These are phyloP conservation scores for Schrankia costaestrigalis DNA, from an alignment of 2,888 invertebrate species.

Conservation along the genomic window DNA sequence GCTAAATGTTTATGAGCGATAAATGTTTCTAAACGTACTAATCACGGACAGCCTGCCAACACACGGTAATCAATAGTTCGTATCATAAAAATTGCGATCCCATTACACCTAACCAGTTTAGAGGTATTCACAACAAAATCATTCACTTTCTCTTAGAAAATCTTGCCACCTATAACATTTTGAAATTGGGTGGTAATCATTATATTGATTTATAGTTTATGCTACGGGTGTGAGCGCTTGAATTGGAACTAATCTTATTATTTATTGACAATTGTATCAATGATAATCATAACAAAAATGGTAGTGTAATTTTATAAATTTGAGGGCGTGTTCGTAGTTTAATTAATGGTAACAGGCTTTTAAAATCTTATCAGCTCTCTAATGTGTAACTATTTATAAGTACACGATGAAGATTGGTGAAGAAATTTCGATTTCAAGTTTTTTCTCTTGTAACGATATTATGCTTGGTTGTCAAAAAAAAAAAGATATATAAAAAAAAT, in stretches of 20 bases:
- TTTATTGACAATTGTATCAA: conserved; percentile 2
- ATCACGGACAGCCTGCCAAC: conserved; percentile 26
- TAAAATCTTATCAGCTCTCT: too few relatives aligned
- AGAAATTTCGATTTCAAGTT: too few relatives aligned
- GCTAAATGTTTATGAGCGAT: conserved; percentile 8
- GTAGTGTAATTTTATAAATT: too few relatives aligned
- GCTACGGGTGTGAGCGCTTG: conserved; percentile 26
- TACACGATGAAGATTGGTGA: too few relatives aligned
- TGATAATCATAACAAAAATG: background rate
- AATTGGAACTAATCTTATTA: conserved; percentile 15
- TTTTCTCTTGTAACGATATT: too few relatives aligned
- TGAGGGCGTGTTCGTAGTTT: too few relatives aligned
- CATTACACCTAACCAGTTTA: conserved; percentile 58
- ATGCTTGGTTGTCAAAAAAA: too few relatives aligned
- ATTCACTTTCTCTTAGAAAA: conserved; percentile 75
- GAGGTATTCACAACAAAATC: conserved; percentile 68
- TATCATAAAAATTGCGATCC: conserved; percentile 52
- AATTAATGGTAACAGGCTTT: too few relatives aligned
- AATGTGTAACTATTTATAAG: too few relatives aligned
- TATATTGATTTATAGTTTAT: conserved; percentile 61
- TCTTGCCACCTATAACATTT: conserved; percentile 43
- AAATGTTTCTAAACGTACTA: conserved; percentile 18
- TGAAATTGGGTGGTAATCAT: conserved; percentile 54
- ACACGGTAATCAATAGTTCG: conserved; percentile 37
- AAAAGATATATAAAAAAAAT: too few relatives aligned